Percentiles rank a stretch among this genome's conserved stretches.
Evolutionary conservation across 2,797 vertebrate genomes (phyloP).

Genomic region (Miichthys miiuy): DNA sequence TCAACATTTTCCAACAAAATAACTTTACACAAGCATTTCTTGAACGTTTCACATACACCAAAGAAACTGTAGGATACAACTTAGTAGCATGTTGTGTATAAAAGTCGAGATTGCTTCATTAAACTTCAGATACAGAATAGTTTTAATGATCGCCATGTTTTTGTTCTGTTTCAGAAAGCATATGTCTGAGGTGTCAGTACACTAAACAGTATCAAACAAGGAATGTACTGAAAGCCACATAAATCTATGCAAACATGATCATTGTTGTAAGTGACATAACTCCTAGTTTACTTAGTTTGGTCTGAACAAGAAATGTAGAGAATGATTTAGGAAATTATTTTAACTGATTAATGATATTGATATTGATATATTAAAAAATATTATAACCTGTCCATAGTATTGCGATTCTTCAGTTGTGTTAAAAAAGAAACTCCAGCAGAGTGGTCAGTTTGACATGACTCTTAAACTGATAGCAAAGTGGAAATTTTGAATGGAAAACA

Average conservation of each 20-base stretch:
- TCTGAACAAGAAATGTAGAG: background rate
- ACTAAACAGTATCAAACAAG: background rate
- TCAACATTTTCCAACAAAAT: background rate
- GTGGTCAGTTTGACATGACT: background rate
- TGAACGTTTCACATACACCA: conserved; percentile 39
- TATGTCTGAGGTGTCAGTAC: background rate
- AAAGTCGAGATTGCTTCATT: background rate
- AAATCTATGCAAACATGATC: conserved; percentile 66
- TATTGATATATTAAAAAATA: too few species aligned
- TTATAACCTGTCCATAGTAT: too few species aligned
- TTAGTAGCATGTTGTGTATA: conserved; percentile 4
- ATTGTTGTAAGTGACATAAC: background rate
- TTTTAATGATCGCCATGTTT: background rate
- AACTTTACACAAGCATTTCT: conserved; percentile 9
- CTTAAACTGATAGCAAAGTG: background rate
- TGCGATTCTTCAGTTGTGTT: background rate
- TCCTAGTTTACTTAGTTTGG: background rate
- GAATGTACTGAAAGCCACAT: conserved; percentile 32
- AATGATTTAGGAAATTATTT: background rate
- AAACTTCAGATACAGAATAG: conserved; percentile 18
- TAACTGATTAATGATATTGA: background rate
- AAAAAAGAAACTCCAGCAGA: background rate
- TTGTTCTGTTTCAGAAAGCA: background rate
- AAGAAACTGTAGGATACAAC: conserved; percentile 38
- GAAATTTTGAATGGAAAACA: background rate